Evolutionary conservation across 2,888 invertebrate species (phyloP).

Genomic region (Ormyrus thymus): DNA sequence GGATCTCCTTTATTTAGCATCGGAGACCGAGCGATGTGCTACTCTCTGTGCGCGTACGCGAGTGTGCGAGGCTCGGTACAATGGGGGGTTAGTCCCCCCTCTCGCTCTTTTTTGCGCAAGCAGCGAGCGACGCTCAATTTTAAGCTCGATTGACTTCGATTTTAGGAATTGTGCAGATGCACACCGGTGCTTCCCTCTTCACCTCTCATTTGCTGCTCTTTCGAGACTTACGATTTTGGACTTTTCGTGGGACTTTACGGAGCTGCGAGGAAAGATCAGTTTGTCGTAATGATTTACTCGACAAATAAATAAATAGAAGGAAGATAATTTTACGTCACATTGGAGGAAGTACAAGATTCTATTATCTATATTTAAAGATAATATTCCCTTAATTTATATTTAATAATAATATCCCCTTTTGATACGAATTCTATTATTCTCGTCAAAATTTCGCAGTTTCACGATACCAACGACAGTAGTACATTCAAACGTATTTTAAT

Average conservation of each 20-base stretch:
- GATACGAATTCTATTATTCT: too few species aligned
- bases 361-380: too few species aligned
- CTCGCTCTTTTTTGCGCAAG: not conserved
- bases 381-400: too few species aligned
- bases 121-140: constrained; percentile 30
- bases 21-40: not conserved
- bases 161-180: constrained; percentile 30
- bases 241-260: not conserved
- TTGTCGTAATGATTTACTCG: too few species aligned
- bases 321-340: too few species aligned
- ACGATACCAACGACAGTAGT: too few species aligned
- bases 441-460: too few species aligned
- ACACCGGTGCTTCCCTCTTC: not conserved
- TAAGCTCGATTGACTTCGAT: constrained; percentile 46
- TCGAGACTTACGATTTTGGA: not conserved
- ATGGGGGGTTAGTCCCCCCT: not conserved
- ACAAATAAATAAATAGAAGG: too few species aligned
- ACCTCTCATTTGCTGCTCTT: not conserved
- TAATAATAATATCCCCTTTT: too few species aligned
- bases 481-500: too few species aligned
- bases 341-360: too few species aligned
- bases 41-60: not conserved
- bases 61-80: not conserved
- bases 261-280: too few species aligned
- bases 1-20: constrained; percentile 47